Evolutionary conservation across 1,140 invertebrate species (phyloP).

Genomic region (Apis mellifera): DNA sequence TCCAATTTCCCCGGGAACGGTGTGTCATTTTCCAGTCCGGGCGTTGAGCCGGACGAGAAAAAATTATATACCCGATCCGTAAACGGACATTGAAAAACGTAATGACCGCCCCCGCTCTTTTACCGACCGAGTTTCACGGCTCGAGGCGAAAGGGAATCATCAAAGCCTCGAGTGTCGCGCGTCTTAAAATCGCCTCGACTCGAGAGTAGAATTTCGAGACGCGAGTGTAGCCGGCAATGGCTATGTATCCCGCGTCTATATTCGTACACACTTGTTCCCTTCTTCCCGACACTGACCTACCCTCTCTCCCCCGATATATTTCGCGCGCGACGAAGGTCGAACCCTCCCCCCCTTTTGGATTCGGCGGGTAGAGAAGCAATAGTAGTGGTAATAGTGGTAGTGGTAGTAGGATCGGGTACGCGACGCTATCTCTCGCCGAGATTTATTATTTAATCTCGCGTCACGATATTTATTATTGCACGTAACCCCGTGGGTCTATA

Average conservation of each 20-base stretch:
- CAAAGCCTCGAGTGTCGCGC: no score
- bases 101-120: neutral
- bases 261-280: no score
- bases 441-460: conserved; percentile 79
- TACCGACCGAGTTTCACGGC: no score
- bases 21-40: conserved; percentile 51
- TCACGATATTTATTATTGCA: conserved; percentile 78
- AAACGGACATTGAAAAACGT: conserved; percentile 50
- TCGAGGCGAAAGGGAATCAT: no score
- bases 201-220: no score
- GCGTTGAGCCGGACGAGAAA: conserved; percentile 53
- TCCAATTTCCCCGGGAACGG: conserved; percentile 66
- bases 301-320: no score
- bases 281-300: no score
- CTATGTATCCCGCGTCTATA: no score
- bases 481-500: conserved; percentile 74
- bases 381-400: neutral
- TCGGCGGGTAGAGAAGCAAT: neutral
- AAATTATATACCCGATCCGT: conserved; percentile 45
- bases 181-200: no score
- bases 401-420: neutral
- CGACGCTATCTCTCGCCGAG: conserved; percentile 70
- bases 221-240: no score
- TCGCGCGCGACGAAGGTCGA: no score
- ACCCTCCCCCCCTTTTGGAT: neutral